These are phyloP conservation scores for Cetonia aurata DNA, from an alignment of 2,888 invertebrate species.

Conservation along the genomic window DNA sequence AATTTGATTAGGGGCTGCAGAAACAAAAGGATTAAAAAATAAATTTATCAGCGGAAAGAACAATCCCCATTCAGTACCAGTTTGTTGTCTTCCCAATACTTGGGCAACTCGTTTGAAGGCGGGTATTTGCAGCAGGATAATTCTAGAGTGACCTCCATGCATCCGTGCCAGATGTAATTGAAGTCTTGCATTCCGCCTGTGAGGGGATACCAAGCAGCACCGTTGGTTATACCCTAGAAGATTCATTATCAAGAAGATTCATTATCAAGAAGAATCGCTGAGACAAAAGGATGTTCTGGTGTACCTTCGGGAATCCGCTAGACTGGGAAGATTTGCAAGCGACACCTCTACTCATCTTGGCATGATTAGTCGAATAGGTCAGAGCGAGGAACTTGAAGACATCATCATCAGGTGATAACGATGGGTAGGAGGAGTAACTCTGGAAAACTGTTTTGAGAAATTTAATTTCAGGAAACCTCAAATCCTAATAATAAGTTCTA, in stretches of 20 bases:
- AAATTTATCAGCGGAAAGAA: neutral
- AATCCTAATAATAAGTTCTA: neutral
- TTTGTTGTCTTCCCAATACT: constrained; percentile 92
- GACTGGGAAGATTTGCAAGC: constrained; percentile 77
- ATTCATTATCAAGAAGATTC: too few relatives aligned
- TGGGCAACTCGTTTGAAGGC: constrained; percentile 80
- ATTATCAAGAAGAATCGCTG: too few relatives aligned
- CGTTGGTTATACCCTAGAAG: constrained; percentile 89
- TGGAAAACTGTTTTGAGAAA: constrained; percentile 78
- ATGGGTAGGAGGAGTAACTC: constrained; percentile 84
- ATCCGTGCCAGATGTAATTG: constrained; percentile 93
- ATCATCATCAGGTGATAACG: constrained; percentile 92
- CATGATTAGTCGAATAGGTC: constrained; percentile 89
- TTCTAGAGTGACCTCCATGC: constrained; percentile 95
- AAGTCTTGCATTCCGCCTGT: constrained; percentile 96
- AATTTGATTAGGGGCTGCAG: constrained; percentile 85
- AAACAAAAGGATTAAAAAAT: constrained; percentile 40
- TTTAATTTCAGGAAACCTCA: too few relatives aligned
- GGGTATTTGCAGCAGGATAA: constrained; percentile 96
- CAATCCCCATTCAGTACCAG: constrained; percentile 71
- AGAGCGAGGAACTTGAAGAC: constrained; percentile 88
- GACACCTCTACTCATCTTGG: constrained; percentile 88
- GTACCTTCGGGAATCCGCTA: constrained; percentile 75
- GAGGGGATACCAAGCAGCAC: constrained; percentile 93
- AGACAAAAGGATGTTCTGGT: constrained; percentile 15